These are phyloP conservation scores for Chlorodrepanis virens DNA, from an alignment of 2,113 vertebrate genomes.

Conservation along the genomic window DNA sequence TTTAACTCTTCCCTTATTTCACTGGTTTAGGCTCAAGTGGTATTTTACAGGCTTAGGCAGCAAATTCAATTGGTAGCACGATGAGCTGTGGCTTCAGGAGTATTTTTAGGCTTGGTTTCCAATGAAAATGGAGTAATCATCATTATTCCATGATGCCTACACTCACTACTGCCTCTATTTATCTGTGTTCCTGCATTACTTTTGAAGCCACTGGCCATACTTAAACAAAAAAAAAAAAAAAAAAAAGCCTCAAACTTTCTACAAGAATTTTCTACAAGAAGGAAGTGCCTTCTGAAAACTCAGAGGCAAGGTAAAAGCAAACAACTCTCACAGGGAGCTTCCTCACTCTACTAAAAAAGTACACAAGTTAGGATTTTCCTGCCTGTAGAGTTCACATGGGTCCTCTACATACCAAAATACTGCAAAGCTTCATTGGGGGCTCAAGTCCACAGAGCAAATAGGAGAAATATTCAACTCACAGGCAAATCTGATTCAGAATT, in stretches of 20 bases:
- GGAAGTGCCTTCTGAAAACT: background rate
- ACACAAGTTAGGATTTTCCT: background rate
- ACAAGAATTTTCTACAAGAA: background rate
- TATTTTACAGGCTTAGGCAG: background rate
- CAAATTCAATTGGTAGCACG: background rate
- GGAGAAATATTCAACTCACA: background rate
- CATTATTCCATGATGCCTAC: background rate
- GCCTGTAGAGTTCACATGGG: fast-evolving
- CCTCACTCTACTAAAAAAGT: background rate
- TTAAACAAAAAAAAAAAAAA: background rate
- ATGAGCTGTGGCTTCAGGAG: background rate
- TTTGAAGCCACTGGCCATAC: background rate
- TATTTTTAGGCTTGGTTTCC: conserved; percentile 15
- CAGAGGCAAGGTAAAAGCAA: background rate
- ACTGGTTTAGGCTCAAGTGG: background rate
- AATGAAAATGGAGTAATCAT: background rate
- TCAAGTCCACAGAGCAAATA: background rate
- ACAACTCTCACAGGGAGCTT: background rate
- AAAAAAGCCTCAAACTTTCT: background rate
- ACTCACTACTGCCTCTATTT: background rate
- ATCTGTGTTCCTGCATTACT: background rate
- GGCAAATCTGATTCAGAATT: background rate
- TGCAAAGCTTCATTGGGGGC: background rate
- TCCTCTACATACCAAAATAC: background rate
- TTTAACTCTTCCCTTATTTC: conserved; percentile 16